These are phyloP conservation scores for Lucinisca nassula DNA, from an alignment of 2,888 invertebrate species.

Conservation along the genomic window DNA sequence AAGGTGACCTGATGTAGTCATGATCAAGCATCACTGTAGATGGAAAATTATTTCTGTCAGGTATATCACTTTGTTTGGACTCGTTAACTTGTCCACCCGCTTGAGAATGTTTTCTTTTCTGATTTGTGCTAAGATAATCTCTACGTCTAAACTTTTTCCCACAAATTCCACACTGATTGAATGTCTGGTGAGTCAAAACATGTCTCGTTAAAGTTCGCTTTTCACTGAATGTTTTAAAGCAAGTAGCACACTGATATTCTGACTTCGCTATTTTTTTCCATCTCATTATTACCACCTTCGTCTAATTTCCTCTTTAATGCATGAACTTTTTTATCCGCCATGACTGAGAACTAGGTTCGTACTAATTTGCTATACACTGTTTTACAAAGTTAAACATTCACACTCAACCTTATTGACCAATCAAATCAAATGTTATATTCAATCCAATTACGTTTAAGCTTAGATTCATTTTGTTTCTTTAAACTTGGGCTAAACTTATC, in stretches of 20 bases:
- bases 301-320: constrained; percentile 19
- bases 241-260: constrained; percentile 38
- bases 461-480: constrained; percentile 8
- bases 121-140: constrained; percentile 29
- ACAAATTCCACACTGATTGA: constrained; percentile 34
- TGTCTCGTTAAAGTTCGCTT: constrained; percentile 30
- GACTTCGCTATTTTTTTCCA: not conserved
- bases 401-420: too few species aligned
- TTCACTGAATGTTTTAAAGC: constrained; percentile 1
- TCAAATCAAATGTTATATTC: too few species aligned
- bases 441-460: not conserved
- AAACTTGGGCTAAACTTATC: too few species aligned
- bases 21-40: too few species aligned
- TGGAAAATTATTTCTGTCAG: too few species aligned
- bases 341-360: not conserved
- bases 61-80: too few species aligned
- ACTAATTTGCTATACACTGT: too few species aligned
- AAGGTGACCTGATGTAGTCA: too few species aligned
- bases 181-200: constrained; percentile 36
- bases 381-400: too few species aligned
- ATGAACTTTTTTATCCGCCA: constrained; percentile 16
- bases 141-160: constrained; percentile 42
- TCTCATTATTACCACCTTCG: not conserved
- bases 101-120: constrained; percentile 8
- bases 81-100: too few species aligned